Evolutionary conservation across 2,797 vertebrate genomes (phyloP).

Genomic region (Apogon hyalosoma): DNA sequence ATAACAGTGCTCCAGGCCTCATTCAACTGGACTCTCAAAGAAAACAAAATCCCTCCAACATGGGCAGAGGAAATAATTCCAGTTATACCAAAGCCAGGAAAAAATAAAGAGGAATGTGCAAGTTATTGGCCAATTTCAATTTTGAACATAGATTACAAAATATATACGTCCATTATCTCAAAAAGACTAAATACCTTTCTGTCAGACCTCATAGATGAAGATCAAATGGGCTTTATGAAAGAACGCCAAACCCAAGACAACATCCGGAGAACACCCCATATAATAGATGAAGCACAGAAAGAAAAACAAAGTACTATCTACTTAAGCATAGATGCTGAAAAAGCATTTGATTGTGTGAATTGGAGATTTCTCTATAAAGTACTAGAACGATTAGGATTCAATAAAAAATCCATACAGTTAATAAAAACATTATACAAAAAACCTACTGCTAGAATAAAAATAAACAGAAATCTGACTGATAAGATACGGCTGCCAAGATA

Average conservation of each 20-base stretch:
- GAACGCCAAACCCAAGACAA: background rate
- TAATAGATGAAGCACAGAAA: background rate
- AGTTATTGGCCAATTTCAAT: background rate
- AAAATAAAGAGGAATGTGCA: background rate
- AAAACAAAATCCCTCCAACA: background rate
- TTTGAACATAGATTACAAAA: background rate
- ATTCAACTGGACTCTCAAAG: slow-evolving; percentile 1
- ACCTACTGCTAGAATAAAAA: slow-evolving; percentile 8
- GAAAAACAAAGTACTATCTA: background rate
- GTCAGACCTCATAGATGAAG: background rate
- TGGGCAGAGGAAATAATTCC: background rate
- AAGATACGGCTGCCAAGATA: background rate
- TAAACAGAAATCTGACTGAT: slow-evolving; percentile 6
- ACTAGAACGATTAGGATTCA: background rate
- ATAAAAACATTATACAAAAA: slow-evolving; percentile 1
- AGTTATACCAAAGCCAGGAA: background rate
- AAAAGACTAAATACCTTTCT: background rate
- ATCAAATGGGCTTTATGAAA: background rate
- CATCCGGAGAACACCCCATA: background rate
- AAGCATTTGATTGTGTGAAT: background rate
- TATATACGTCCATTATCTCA: background rate
- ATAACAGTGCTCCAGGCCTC: background rate
- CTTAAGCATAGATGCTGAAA: background rate
- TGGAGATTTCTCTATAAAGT: background rate
- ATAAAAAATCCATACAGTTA: background rate